phyloP scores from a whole-genome alignment of 2,797 vertebrate genomes.

The Lepidocolaptes lacrymiger region DNA sequence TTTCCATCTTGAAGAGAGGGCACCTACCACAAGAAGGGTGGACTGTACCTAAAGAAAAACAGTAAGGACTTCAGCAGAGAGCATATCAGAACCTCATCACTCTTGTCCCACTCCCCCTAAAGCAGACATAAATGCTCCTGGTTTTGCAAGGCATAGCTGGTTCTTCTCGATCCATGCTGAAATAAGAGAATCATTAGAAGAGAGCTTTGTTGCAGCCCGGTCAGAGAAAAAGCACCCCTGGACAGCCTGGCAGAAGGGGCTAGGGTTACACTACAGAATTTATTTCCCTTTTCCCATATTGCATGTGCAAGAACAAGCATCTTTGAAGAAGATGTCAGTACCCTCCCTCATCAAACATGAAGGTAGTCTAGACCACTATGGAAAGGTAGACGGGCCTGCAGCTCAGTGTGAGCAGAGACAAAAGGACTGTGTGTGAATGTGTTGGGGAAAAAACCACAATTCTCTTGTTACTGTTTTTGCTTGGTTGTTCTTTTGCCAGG shows the following conservation, averaged over 20 bases:
- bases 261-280: background rate
- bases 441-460: background rate
- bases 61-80: background rate
- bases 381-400: background rate
- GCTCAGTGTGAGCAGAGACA: background rate
- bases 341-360: background rate
- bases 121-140: background rate
- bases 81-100: background rate
- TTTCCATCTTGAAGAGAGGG: background rate
- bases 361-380: background rate
- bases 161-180: background rate
- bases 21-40: background rate
- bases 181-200: background rate
- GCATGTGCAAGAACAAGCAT: background rate
- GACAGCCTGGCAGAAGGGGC: background rate
- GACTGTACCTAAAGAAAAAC: background rate
- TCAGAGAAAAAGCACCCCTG: background rate
- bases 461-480: conserved; percentile 34
- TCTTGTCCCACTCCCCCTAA: background rate
- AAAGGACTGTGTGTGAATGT: background rate
- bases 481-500: conserved; percentile 45
- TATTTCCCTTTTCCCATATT: background rate
- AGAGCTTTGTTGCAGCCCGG: background rate
- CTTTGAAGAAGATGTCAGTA: background rate
- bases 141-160: background rate